Conservation (phyloP, 2,888 invertebrate genomes). For the Therioaphis trifolii region DNA sequence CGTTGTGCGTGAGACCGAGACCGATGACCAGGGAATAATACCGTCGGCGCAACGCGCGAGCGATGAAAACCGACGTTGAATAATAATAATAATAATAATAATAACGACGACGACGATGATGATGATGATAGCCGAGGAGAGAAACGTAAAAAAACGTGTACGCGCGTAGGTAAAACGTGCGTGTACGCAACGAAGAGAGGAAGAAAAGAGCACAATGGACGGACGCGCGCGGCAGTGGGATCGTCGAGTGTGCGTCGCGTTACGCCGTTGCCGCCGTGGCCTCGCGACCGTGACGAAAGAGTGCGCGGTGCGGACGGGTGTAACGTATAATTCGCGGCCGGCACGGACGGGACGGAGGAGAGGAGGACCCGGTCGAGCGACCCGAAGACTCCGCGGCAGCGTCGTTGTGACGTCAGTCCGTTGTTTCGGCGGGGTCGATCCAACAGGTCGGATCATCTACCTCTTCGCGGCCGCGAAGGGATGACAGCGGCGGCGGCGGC, state of each 20-base stretch:
- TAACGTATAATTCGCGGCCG: background rate
- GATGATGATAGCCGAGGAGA: background rate
- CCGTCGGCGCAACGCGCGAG: background rate
- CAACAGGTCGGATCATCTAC: slow-evolving; percentile 36
- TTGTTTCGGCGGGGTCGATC: background rate
- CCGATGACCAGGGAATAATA: slow-evolving; percentile 51
- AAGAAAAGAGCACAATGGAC: background rate
- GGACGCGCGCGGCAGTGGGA: background rate
- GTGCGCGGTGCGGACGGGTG: background rate
- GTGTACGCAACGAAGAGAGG: background rate
- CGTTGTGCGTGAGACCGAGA: slow-evolving; percentile 60
- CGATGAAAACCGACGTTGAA: background rate
- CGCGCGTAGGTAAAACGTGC: background rate
- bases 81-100: background rate
- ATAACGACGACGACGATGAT: background rate
- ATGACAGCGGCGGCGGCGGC: background rate
- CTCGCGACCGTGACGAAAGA: background rate
- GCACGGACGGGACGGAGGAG: background rate
- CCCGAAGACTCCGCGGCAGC: background rate
- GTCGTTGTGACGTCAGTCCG: background rate
- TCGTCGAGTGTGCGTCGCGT: background rate
- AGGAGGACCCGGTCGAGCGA: background rate
- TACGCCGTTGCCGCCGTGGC: no score
- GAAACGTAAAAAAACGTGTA: background rate
- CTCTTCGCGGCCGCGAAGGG: background rate